Evolutionary conservation across 1,140 invertebrate species (phyloP), one percentile per base, ranked within the genome.

Genomic region (Amphibalanus amphitrite): DNA sequence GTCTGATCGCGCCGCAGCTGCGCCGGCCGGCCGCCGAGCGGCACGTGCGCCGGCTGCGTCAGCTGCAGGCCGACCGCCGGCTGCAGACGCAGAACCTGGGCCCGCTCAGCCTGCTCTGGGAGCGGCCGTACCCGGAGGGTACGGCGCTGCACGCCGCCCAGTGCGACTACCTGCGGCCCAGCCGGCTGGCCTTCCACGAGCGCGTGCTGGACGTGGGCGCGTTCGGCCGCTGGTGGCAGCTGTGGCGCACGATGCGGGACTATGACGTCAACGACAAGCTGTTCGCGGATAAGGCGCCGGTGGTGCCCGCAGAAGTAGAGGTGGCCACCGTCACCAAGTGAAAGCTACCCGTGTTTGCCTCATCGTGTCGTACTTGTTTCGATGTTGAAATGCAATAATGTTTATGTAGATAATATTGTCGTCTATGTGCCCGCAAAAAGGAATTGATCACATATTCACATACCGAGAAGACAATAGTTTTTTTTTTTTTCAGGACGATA

Each of bases 171-270:
- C 72, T 81, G 20, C 78, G 78, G 71, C 77, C 78, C 29, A 70
- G 40, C 20, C 76, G 74, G 68, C 70, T 78, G 26, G 75, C 74
- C 20, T 77, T 77, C 69, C 70, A 76, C 71, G 29, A 75, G 72
- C 74, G 78, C 30, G 77, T 83, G 67, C 74, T 82, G 25, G 82
- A 83, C 74, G 72, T 82, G 70, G 82, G 82, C 13, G 70, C 81
- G 33, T 72, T 80, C 71, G 79, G 79, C 40, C 73, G 71, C 26
- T 83, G 81, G 80, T 73, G 75, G n/a, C 73, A 75, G 67, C 69
- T 82, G 10, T 71, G 78, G 23, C 72, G 78, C 69, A 77, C 77
- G 28, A 82, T 83, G 81, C 75, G 73, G 71, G 80, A 82, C 72
- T 83, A 79, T 79, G 82, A 83, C 77, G 74, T 82, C 29, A 83